Percentiles rank a stretch among this genome's conserved stretches.
phyloP scores from a whole-genome alignment of 2,888 invertebrate genomes.

The Athalia cordata region DNA sequence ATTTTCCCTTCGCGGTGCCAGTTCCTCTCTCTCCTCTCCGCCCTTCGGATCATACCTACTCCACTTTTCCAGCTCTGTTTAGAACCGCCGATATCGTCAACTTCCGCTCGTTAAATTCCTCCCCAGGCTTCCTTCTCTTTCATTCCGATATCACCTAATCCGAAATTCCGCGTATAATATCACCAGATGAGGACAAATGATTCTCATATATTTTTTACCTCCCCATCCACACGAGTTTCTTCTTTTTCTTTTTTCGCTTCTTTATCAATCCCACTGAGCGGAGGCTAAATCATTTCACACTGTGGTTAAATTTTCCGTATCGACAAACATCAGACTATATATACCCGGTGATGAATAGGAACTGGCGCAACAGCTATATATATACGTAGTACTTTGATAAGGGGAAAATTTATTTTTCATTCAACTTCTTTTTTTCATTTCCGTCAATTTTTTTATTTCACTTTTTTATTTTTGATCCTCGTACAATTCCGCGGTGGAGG shows the following conservation, averaged over 20 bases:
- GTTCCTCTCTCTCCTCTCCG: conserved; percentile 20
- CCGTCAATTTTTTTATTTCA: not conserved
- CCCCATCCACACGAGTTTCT: not conserved
- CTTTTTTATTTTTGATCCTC: not conserved
- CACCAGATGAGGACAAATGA: not conserved
- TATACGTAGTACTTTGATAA: conserved; percentile 20
- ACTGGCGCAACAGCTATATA: not conserved
- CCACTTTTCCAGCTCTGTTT: conserved; percentile 34
- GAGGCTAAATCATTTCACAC: conserved; percentile 35
- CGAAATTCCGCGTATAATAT: not conserved
- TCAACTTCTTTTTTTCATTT: not conserved
- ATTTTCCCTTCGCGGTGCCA: conserved; percentile 47
- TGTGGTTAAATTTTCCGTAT: conserved; percentile 26
- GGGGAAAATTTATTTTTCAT: not conserved
- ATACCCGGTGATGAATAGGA: no score
- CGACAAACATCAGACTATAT: not conserved
- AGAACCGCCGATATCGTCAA: conserved; percentile 24
- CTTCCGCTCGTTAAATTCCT: conserved; percentile 33
- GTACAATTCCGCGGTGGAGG: not conserved
- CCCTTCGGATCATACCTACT: not conserved
- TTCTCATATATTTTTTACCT: conserved; percentile 9
- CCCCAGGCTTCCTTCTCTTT: conserved; percentile 6
- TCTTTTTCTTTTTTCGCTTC: no score
- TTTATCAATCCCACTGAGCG: not conserved
- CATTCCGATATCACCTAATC: conserved; percentile 50